phyloP scores from a whole-genome alignment of 2,113 vertebrate species.

The Leucopsar rothschildi region DNA sequence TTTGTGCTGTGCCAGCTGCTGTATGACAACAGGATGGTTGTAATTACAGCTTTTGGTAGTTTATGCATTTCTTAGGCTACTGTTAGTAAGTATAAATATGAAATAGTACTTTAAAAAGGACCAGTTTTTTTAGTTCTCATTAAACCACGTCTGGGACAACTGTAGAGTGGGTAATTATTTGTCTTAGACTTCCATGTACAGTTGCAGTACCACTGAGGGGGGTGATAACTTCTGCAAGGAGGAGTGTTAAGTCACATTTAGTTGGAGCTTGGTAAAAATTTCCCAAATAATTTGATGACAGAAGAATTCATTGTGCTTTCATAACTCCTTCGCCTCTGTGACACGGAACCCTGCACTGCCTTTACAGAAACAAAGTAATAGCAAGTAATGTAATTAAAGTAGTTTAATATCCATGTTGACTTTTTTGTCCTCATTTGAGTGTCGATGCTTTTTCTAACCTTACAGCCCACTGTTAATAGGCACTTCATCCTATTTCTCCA shows the following conservation, averaged over 20 bases:
- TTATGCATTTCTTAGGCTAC: background rate
- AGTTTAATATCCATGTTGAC: background rate
- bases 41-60: background rate
- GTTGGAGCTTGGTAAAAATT: background rate
- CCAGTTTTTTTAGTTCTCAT: background rate
- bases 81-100: background rate
- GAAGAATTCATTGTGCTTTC: slow-evolving; percentile 24
- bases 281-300: background rate
- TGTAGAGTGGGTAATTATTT: background rate
- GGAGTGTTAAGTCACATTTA: background rate
- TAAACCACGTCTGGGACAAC: background rate
- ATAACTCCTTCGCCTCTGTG: background rate
- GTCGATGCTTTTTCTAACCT: rapidly evolving
- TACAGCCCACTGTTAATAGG: background rate
- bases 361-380: background rate
- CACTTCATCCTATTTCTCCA: background rate
- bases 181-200: background rate
- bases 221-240: background rate
- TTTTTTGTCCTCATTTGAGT: background rate
- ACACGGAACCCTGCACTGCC: background rate
- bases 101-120: background rate
- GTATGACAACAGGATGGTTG: background rate
- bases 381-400: background rate
- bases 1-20: slow-evolving; percentile 42
- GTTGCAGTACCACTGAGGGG: background rate